Evolutionary conservation across 2,888 invertebrate species (phyloP), one percentile per base, ranked within the genome.

Genomic region (Mythimna loreyi): DNA sequence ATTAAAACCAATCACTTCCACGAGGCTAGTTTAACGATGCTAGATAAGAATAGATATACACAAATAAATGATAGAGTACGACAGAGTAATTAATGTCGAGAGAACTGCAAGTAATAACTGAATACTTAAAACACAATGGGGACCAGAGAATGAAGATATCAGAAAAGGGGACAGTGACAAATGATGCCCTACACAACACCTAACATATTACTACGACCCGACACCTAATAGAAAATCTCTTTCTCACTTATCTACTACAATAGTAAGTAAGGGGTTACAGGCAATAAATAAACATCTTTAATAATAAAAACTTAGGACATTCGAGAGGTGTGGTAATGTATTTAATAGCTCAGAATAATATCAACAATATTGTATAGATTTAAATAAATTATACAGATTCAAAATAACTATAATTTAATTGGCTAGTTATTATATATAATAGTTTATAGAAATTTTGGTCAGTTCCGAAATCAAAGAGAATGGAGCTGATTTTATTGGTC

Each of bases 131-230:
- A 67, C 40, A 73, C 75, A 74, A 59, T 52, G 49, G 45, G 65
- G 59, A 65, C 59, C 43, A 36, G 13, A 43, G 57, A 70, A 58
- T 58, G 65, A 72, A 55, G 53, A 66, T 57, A 64, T 63, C 49
- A 55, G 28, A 56, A 65, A 65, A 69, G 23, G n/a, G 49, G 75
- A 81, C 75, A 67, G 56, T 78, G 78, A 80, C 53, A 74, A 80
- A 80, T 67, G 56, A 62, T 50, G n/a, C 43, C 47, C 60, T 67
- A 63, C 43, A 68, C 62, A 75, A 66, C 55, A 60, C 25, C 55
- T 60, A 57, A 63, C 61, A 63, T 23, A 65, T 60, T 72, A 71
- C 36, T 23, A 6, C 28, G 23, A 25, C 52, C 19, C 47, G 45
- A 67, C 62, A 59, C n/a, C 40, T 45, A 50, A 67, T 33, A 21